Evolutionary conservation across 1,140 invertebrate species (phyloP), one percentile per base, ranked within the genome.

Genomic region (Globodera rostochiensis): DNA sequence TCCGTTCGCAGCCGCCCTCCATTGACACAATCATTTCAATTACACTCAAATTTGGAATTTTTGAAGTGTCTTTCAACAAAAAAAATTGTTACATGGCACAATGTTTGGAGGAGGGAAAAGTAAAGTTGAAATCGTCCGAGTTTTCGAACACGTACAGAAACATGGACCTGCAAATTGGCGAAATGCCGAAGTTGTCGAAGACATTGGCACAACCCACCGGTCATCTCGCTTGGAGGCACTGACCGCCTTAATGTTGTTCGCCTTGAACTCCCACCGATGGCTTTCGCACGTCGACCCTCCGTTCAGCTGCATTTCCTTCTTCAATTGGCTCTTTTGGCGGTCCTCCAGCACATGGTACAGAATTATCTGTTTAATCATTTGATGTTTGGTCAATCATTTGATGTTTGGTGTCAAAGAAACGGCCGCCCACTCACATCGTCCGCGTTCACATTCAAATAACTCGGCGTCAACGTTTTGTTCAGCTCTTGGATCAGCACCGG

Each of bases 101-200:
- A 90, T 94, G 95, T 70, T 93, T 85, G 73, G 94, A 93, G 0
- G 96, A 98, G 13, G 97, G 96, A 83, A 99, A 94, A 90, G 95
- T 98, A 91, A 99, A 96, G 93, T 99, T 97, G 91, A 99, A 99
- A 91, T 98, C 96, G 90, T 98, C 96, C 8, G 96, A 98, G 79
- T 98, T 98, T 89, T 98, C 94, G 90, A 97, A 95, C 45, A 99
- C 97, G 90, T 99, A 99, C 0, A 99, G 92, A 91, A 98, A 98
- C 3, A 98, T 92, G 79, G 96, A 97, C 49, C 77, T 78, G 70
- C 19, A 78, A 36, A 78, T n/a, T 45, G 15, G 19, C 53, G 25
- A 19, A 46, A 45, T 9, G 46, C 45, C n/a, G 46, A 36, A 69
- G 47, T 69, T 69, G 13, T 49, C 50, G 19, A 46, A 78, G 70